Base-by-base conservation (phyloP, 2,888 invertebrate genomes). In the Drosophila cognata region DNA sequence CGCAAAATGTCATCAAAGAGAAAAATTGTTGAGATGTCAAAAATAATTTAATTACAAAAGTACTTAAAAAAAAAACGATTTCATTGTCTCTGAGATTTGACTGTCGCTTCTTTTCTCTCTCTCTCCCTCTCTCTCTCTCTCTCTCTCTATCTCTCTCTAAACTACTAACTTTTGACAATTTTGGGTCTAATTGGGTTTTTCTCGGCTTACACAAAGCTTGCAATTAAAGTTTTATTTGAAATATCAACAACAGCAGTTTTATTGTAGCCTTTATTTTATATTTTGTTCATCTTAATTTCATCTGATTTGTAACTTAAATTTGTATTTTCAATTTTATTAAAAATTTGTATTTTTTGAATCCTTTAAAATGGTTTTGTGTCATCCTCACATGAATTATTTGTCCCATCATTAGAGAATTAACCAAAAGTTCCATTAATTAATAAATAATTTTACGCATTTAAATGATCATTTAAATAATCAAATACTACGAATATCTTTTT, bases 21-120 rank as follows among this genome's bases (percentile, higher is more conserved):
- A 35, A 55, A 60, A 51, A 66, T 52, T 52, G 52, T 35, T 57
- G 6, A 38, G 50, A 33, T 60, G 48, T 4, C 18, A 18, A 33
- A 25, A 58, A 50, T 29, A 25, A 55, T 51, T 51, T 60, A 38
- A 36, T 52, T 41, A 43, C 11, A 35, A 31, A 38, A 67, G 1
- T n/a, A n/a, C 11, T 2, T 2, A 18, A 41, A n/a, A 38, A 7
- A 38, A 38, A 10, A 18, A 21, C 46, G 13, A 46, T 16, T 16
- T 25, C 16, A 25, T 25, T 25, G 46, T 25, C 4, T 25, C 25
- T 2, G 16, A 16, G 0, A 46, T 8, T 46, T 25, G 25, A 46
- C 8, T 8, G 1, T 8, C 8, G 1, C 16, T 16, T 16, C 21
- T 7, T 46, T 13, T 46, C 4, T 21, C 21, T 21, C 1, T 7